phyloP scores from a whole-genome alignment of 2,113 vertebrate species.

The Anolis carolinensis region DNA sequence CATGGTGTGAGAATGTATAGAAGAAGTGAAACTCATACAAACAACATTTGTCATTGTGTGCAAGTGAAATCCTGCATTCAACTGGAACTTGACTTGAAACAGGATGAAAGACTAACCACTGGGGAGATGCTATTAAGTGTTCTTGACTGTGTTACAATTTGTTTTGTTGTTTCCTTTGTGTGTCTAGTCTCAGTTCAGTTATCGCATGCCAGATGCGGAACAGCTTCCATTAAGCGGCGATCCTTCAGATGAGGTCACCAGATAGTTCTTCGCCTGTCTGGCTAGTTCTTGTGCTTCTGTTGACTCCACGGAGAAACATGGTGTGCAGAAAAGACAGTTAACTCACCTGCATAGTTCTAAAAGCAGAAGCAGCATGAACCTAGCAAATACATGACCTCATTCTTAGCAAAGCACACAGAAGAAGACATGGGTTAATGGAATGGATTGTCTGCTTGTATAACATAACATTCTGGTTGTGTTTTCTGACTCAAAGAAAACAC shows the following conservation, averaged over 20 bases:
- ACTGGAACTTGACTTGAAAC: not conserved
- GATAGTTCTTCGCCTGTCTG: conserved; percentile 9
- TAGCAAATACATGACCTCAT: conserved; percentile 32
- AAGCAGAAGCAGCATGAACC: conserved; percentile 12
- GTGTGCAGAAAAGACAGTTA: conserved; percentile 32
- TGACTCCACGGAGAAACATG: not conserved
- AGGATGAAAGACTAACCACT: not conserved
- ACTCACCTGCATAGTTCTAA: not conserved
- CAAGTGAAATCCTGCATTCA: not conserved
- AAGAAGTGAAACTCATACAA: not conserved
- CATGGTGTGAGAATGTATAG: not conserved
- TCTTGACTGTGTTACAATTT: not conserved
- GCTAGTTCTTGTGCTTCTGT: not conserved
- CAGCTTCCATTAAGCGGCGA: not conserved
- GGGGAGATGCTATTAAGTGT: not conserved
- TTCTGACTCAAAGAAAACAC: too few species aligned
- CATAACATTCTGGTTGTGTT: too few species aligned
- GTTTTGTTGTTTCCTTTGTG: not conserved
- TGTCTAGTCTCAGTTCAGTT: not conserved
- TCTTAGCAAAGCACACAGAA: conserved; percentile 55
- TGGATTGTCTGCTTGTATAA: too few species aligned
- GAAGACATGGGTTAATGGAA: too few species aligned
- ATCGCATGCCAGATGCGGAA: conserved; percentile 18
- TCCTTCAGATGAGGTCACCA: fast-evolving
- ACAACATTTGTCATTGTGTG: not conserved